Evolutionary conservation across 2,797 vertebrate species (phyloP).

Genomic region (Simalia tracyae): DNA sequence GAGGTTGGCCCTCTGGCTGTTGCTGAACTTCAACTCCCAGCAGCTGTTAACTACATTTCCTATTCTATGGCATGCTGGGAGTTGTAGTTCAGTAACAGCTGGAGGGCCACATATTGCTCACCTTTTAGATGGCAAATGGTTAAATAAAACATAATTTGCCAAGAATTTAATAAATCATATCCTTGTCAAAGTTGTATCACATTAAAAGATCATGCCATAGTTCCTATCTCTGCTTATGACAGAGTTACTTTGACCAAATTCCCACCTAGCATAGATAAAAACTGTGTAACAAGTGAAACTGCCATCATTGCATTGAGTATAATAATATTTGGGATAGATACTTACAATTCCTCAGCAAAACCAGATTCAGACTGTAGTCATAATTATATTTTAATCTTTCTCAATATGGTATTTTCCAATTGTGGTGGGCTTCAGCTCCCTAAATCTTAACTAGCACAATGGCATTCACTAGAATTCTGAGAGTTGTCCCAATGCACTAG

Average conservation of each 20-base stretch:
- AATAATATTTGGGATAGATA: neutral
- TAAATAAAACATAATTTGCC: neutral
- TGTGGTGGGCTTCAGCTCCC: too few relatives aligned
- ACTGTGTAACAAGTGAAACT: neutral
- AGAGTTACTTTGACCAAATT: neutral
- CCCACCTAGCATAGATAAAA: neutral
- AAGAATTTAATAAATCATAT: neutral
- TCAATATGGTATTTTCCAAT: too few relatives aligned
- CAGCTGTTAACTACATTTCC: neutral
- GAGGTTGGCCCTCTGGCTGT: neutral
- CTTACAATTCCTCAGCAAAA: neutral
- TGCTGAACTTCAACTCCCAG: neutral
- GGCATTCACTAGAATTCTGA: neutral
- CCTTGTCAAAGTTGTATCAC: neutral
- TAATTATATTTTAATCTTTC: neutral
- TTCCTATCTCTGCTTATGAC: neutral
- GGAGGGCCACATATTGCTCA: neutral
- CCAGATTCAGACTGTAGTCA: neutral
- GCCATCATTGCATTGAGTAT: neutral
- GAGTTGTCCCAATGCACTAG: neutral
- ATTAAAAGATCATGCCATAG: neutral
- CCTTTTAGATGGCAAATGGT: neutral
- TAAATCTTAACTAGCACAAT: neutral
- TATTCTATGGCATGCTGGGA: neutral
- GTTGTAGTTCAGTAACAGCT: neutral